Evolutionary conservation across 2,113 vertebrate species (phyloP).

Genomic region (Lagenorhynchus albirostris): DNA sequence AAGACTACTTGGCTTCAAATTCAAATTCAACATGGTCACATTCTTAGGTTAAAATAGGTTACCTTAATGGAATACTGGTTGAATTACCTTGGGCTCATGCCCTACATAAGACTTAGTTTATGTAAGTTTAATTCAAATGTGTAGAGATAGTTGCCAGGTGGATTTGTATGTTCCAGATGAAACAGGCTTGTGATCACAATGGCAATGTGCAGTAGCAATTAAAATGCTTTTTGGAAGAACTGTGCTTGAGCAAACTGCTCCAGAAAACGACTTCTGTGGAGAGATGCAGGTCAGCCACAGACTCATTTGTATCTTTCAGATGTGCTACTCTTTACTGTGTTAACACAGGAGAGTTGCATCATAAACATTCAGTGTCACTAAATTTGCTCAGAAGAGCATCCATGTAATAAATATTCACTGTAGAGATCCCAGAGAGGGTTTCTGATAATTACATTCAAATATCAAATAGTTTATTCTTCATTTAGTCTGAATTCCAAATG

Average conservation of each 20-base stretch:
- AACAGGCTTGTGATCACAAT: constrained; percentile 69
- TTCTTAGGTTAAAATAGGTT: constrained; percentile 23
- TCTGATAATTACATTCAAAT: constrained; percentile 33
- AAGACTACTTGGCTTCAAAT: constrained; percentile 32
- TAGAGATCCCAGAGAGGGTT: not conserved
- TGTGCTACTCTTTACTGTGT: not conserved
- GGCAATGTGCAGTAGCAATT: constrained; percentile 81
- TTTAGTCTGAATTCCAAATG: constrained; percentile 38
- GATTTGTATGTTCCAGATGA: constrained; percentile 71
- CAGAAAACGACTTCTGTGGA: constrained; percentile 60
- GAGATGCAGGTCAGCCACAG: not conserved
- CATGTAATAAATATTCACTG: constrained; percentile 43
- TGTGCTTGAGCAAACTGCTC: constrained; percentile 75
- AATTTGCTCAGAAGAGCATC: constrained; percentile 9
- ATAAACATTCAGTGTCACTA: constrained; percentile 7
- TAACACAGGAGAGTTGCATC: not conserved
- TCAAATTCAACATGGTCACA: not conserved
- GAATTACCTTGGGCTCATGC: constrained; percentile 39
- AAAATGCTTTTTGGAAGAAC: constrained; percentile 78
- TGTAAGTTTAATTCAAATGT: constrained; percentile 66
- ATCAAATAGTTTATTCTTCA: constrained; percentile 27
- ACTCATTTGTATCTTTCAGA: not conserved
- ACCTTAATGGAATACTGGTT: constrained; percentile 24
- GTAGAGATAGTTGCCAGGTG: constrained; percentile 57
- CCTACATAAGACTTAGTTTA: constrained; percentile 55